Conservation (phyloP, 2,888 invertebrate genomes). For the Hyposoter dolosus region DNA sequence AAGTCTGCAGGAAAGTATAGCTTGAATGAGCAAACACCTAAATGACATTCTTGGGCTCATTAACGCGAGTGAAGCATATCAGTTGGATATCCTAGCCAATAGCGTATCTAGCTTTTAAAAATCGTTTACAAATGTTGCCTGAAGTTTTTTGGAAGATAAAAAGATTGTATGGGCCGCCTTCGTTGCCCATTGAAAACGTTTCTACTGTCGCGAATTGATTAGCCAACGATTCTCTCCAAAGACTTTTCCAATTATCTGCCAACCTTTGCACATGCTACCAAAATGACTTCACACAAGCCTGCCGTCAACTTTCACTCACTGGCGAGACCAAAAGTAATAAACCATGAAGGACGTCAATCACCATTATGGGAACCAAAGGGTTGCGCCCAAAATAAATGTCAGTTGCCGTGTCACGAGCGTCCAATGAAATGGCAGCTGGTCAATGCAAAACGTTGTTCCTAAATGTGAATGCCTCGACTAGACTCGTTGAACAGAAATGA, state of each 20-base stretch:
- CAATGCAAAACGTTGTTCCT: background rate
- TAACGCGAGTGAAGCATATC: background rate
- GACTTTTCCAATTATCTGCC: background rate
- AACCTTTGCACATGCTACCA: background rate
- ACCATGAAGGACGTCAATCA: too few relatives aligned
- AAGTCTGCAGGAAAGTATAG: background rate
- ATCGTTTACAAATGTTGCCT: background rate
- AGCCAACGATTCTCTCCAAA: background rate
- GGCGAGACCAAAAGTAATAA: background rate
- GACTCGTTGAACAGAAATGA: constrained; percentile 7
- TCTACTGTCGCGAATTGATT: background rate
- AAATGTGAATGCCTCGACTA: background rate
- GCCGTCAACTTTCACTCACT: background rate
- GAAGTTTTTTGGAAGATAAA: background rate
- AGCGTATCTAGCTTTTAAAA: background rate
- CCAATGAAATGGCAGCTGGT: background rate
- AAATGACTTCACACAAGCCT: background rate
- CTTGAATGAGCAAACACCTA: constrained; percentile 41
- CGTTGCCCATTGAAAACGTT: background rate
- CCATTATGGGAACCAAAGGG: background rate
- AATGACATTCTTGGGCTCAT: constrained; percentile 27
- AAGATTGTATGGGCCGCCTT: too few relatives aligned
- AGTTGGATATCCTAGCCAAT: background rate
- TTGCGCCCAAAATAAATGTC: background rate
- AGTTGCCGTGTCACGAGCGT: background rate